These are phyloP conservation scores for Steatocranus sp. DNA, from an alignment of 2,797 vertebrate genomes.

Conservation along the genomic window DNA sequence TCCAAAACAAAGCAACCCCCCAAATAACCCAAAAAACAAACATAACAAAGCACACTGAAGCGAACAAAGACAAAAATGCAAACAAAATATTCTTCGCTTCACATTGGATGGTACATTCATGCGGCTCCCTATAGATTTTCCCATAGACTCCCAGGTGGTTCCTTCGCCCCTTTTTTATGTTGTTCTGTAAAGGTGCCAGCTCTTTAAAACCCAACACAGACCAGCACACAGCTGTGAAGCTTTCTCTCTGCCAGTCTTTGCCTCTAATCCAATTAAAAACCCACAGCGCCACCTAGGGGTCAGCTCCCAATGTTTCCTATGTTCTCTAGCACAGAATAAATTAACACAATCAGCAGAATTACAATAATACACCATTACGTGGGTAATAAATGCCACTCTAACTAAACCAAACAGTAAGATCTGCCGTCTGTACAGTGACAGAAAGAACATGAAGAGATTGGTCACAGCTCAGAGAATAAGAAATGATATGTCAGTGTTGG, in stretches of 20 bases:
- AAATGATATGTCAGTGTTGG: not conserved
- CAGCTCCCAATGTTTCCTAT: not conserved
- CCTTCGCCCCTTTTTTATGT: not conserved
- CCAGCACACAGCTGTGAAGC: not conserved
- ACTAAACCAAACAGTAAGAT: not conserved
- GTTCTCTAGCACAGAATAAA: conserved; percentile 50
- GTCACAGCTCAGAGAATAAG: not conserved
- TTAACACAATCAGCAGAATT: conserved; percentile 52
- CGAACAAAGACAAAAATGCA: conserved; percentile 7
- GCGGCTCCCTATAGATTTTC: not conserved
- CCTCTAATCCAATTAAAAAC: not conserved
- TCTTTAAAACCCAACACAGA: not conserved
- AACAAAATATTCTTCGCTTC: conserved; percentile 62
- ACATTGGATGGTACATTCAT: conserved; percentile 80
- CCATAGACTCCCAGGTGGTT: not conserved
- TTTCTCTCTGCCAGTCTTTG: not conserved
- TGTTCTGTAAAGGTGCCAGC: not conserved
- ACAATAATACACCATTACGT: conserved; percentile 23
- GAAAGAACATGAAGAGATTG: conserved; percentile 2
- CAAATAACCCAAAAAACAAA: not conserved
- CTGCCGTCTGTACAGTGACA: conserved; percentile 14
- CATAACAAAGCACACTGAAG: not conserved
- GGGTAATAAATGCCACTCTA: not conserved
- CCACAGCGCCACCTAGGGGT: conserved; percentile 16
- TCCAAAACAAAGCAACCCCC: not conserved